phyloP scores from a whole-genome alignment of 2,113 vertebrate genomes.

The Dicentrarchus labrax region DNA sequence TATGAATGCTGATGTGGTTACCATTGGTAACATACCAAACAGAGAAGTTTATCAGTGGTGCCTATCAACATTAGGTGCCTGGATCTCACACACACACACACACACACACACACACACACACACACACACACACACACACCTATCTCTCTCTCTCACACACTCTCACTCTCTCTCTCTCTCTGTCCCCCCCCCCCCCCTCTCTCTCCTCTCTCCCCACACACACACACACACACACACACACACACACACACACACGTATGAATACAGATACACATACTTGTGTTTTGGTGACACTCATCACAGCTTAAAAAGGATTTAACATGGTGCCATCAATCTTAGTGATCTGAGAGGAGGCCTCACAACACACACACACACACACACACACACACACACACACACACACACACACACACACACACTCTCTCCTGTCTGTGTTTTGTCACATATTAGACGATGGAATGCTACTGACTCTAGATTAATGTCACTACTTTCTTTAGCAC shows the following conservation, averaged over 20 bases:
- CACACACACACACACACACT: neutral
- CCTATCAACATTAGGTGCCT: constrained; percentile 56
- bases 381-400: constrained; percentile 12
- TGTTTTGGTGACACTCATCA: constrained; percentile 71
- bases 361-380: constrained; percentile 6
- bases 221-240: constrained; percentile 17
- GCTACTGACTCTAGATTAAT: constrained; percentile 12
- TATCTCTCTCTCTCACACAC: too few species aligned
- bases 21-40: constrained; percentile 62
- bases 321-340: constrained; percentile 61
- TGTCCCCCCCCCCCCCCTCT: too few species aligned
- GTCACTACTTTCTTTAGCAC: constrained; percentile 19
- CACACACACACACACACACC: constrained; percentile 16
- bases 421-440: constrained; percentile 32
- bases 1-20: constrained; percentile 59
- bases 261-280: constrained; percentile 9
- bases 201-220: too few species aligned
- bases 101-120: constrained; percentile 15
- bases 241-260: constrained; percentile 7
- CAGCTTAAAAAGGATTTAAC: constrained; percentile 70
- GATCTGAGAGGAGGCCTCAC: constrained; percentile 44
- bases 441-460: constrained; percentile 5
- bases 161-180: too few species aligned
- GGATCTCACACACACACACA: constrained; percentile 25
- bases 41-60: constrained; percentile 53